Evolutionary conservation across 2,797 vertebrate genomes (phyloP), one percentile per base, ranked within the genome.

Genomic region (Agapornis canus): DNA sequence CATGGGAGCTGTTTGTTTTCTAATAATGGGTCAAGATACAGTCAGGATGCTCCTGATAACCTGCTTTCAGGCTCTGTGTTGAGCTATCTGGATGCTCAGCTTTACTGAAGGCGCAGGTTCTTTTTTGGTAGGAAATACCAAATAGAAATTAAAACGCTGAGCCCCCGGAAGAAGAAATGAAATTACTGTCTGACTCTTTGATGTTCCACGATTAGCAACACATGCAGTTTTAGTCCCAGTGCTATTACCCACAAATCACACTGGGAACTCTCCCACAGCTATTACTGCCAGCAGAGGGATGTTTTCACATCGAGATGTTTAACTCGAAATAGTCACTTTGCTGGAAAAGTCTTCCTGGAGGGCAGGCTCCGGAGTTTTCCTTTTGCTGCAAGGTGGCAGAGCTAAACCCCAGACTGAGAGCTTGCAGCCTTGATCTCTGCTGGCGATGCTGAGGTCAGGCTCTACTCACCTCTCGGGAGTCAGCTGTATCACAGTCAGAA

Each of bases 391-490:
- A 64, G 49, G 77, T 6, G 57, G 61, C 61, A 59, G 40, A 49
- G 56, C 12, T 56, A 4, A 57, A 77, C 40, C 63, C 73, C 66
- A 27, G 70, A 31, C 63, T 8, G 22, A 80, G 43, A 83, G 42
- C 29, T 83, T 15, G 23, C 70, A 83, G 85, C 25, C 31, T 69
- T 23, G 47, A 32, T 81, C 86, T 76, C 37, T 47, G 71, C 73
- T 43, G 81, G 39, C 73, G 72, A 27, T 0, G 1, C 64, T 6
- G 63, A 85, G 88, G 90, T 86, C 92, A 56, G 81, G 90, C 78
- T 92, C 35, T 14, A 2, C 70, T 84, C 0, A 0, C 35, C 90
- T 54, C 92, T 69, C 0, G 17, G 84, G 90, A 61, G 3, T 0
- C 8, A 13, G 35, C 27, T 82, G 48, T 51, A 59, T 43, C 92